These are phyloP conservation scores for Agrypnia vestita DNA, from an alignment of 1,140 invertebrate species.

Conservation along the genomic window DNA sequence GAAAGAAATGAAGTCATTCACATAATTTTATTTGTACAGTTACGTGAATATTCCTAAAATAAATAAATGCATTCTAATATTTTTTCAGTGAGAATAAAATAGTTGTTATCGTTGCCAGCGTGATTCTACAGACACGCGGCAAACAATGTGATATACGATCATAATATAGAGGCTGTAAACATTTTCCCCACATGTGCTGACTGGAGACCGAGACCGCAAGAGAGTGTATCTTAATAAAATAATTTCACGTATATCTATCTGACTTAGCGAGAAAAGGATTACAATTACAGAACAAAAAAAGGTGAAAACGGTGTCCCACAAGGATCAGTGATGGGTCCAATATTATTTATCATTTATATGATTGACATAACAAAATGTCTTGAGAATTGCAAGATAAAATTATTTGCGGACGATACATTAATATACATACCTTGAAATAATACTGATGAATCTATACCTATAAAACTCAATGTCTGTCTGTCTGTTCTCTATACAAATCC, in stretches of 20 bases:
- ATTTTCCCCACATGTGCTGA: slow-evolving; percentile 2
- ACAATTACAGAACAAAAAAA: no score
- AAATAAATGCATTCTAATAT: slow-evolving; percentile 6
- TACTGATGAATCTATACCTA: no score
- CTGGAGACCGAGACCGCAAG: not conserved
- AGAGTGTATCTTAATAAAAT: slow-evolving; percentile 29
- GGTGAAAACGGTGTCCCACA: no score
- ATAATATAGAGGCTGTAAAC: slow-evolving; percentile 2
- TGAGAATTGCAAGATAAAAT: no score
- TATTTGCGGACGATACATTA: no score
- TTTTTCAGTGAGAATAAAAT: slow-evolving; percentile 28
- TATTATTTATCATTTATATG: no score
- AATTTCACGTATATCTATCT: not conserved
- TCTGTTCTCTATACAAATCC: no score
- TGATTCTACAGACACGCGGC: slow-evolving; percentile 7
- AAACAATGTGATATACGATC: slow-evolving; percentile 18
- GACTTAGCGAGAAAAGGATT: not conserved
- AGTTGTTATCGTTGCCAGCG: slow-evolving; percentile 1
- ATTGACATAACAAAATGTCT: no score
- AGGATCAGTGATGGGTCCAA: no score
- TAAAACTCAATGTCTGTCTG: no score
- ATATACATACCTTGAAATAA: no score
- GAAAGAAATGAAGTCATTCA: slow-evolving; percentile 33
- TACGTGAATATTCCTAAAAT: slow-evolving; percentile 4
- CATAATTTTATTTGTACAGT: slow-evolving; percentile 7